A percentile compares a stretch with the other conserved stretches of the same genome.
These are phyloP conservation scores for Probaryconus sp. DNA, from an alignment of 1,140 invertebrate genomes.

Conservation along the genomic window DNA sequence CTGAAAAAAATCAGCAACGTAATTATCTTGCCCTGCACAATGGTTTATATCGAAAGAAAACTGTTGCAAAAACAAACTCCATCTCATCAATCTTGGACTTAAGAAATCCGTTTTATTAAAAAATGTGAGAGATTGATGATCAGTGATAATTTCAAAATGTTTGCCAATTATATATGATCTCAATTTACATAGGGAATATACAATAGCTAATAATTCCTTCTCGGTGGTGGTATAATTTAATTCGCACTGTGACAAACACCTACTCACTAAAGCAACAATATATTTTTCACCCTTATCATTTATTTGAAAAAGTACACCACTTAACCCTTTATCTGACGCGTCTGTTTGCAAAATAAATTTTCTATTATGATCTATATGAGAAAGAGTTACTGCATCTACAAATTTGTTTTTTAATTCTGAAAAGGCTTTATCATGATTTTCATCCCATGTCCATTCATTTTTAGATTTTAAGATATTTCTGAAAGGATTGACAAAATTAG, in stretches of 20 bases:
- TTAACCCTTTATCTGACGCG: too few relatives aligned
- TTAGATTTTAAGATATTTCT: too few relatives aligned
- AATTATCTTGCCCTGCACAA: too few relatives aligned
- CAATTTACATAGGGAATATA: slow-evolving; percentile 3
- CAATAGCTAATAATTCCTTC: slow-evolving; percentile 7
- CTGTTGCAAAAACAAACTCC: slow-evolving; percentile 17
- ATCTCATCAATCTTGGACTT: slow-evolving; percentile 3
- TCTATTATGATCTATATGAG: neutral
- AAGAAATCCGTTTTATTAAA: neutral
- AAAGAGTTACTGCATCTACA: neutral
- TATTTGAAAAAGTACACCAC: slow-evolving; percentile 2
- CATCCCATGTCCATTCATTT: too few relatives aligned
- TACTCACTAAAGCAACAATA: too few relatives aligned
- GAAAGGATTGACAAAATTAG: too few relatives aligned
- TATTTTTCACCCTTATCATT: neutral
- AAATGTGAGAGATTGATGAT: too few relatives aligned
- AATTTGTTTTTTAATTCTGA: neutral
- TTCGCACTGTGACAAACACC: too few relatives aligned
- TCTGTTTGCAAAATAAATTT: too few relatives aligned
- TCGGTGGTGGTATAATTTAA: slow-evolving; percentile 11
- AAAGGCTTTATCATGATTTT: too few relatives aligned
- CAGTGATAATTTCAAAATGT: slow-evolving; percentile 3
- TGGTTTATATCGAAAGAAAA: too few relatives aligned
- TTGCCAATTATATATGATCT: neutral
- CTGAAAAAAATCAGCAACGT: too few relatives aligned